Base-by-base conservation (phyloP, 1,140 invertebrate species). In the Hypothenemus hampei region DNA sequence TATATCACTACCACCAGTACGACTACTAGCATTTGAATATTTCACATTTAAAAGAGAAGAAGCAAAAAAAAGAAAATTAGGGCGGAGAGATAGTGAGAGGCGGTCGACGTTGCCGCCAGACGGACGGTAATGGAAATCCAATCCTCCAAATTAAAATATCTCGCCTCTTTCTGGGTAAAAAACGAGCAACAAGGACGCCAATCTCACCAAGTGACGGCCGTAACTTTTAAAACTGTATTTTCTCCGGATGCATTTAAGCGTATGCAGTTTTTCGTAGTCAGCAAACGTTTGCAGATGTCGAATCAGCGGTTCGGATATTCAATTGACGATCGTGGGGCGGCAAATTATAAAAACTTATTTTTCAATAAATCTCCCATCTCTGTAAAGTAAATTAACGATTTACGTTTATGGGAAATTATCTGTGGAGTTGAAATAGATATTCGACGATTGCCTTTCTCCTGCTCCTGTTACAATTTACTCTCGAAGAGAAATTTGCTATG, bases 111-210 rank as follows among this genome's bases (percentile, higher is more conserved):
- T 53, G 39, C 50, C 39, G 50, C 15, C 41, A 44, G 39, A 35
- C 40, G 50, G 40, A 44, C 50, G 50, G 39, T 53, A 53, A 53
- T 53, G 43, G 50, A 53, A 53, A 53, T 53, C 50, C 50, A 53
- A 41, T 53, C 50, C 39, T 31, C 39, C 40, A 53, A 53, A 53
- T 53, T 53, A 53, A 53, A 53, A 53, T 53, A 53, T 53, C 50
- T 53, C 50, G 50, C 50, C 40, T 53, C 50, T 36, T 39, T 39
- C n/a, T n/a, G n/a, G n/a, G n/a, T n/a, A n/a, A n/a, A n/a, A 24
- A 35, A 23, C 35, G 20, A 18, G 39, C 50, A 44, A 53, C 50
- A 53, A n/a, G n/a, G n/a, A 53, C 23, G 50, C 37, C 48, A 51
- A 51, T 51, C 39, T 43, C 23, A 37, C n/a, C 22, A 20, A 51